Percentiles rank a stretch among this genome's conserved stretches.
phyloP scores from a whole-genome alignment of 1,140 invertebrate genomes.

The Lucilia cuprina region DNA sequence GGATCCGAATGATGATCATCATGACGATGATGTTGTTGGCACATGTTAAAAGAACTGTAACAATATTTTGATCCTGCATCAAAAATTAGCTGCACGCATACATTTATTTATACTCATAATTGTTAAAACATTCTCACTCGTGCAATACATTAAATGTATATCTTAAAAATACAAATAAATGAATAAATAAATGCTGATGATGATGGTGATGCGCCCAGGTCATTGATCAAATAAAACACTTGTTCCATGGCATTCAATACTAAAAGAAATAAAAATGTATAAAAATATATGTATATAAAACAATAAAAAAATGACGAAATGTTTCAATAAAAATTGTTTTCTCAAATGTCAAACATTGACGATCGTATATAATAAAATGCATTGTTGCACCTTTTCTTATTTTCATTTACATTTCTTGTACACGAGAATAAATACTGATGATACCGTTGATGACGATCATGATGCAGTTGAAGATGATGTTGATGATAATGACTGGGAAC shows the following conservation, averaged over 20 bases:
- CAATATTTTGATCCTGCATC: slow-evolving; percentile 17
- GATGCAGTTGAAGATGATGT: neutral
- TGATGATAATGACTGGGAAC: neutral
- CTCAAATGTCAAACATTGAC: slow-evolving; percentile 7
- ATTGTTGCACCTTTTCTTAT: neutral
- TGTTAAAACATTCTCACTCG: neutral
- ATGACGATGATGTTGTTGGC: neutral
- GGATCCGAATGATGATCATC: neutral
- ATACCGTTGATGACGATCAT: neutral
- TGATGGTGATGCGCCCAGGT: neutral
- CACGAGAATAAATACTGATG: neutral
- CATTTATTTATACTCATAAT: neutral
- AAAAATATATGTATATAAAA: neutral
- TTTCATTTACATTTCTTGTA: neutral
- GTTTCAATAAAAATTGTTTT: neutral
- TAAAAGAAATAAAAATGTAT: neutral
- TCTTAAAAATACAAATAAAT: neutral
- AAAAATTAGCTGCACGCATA: slow-evolving; percentile 1
- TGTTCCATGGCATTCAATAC: neutral
- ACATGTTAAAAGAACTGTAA: neutral
- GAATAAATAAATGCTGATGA: neutral
- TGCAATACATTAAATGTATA: neutral
- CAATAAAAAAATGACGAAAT: neutral
- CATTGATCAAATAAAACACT: slow-evolving; percentile 6
- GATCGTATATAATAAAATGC: neutral